Conservation (phyloP, 2,888 invertebrate genomes). For the Trissonchulus sp. region DNA sequence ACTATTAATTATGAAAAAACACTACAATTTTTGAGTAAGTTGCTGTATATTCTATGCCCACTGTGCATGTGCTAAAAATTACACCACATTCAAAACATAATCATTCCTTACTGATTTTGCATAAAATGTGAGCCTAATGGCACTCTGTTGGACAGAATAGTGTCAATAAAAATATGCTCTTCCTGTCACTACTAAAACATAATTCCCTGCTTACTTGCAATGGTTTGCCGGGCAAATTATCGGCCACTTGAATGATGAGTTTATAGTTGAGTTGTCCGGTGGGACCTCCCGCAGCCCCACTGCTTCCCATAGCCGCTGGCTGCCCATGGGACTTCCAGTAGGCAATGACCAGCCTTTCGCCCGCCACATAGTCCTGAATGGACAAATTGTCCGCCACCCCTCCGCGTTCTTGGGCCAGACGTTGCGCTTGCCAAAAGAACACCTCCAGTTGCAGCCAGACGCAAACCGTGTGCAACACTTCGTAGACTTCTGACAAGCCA, state of each 20-base stretch:
- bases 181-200: no score
- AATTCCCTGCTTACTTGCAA: background rate
- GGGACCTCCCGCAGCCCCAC: background rate
- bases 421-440: conserved; percentile 56
- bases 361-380: conserved; percentile 67
- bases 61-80: no score
- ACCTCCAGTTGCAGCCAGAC: conserved; percentile 87
- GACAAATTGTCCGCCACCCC: conserved; percentile 61
- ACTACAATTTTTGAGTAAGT: no score
- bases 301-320: background rate
- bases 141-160: no score
- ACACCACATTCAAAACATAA: no score
- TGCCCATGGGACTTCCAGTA: background rate
- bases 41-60: no score
- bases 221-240: background rate
- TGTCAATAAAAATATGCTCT: no score
- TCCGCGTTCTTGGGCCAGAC: conserved; percentile 72
- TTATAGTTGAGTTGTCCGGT: conserved; percentile 22
- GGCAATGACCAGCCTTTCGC: background rate
- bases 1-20: no score
- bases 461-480: conserved; percentile 65
- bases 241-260: background rate
- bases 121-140: no score
- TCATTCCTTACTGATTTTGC: no score
- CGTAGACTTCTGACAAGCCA: conserved; percentile 45